A percentile compares a stretch with the other conserved stretches of the same genome.
These are phyloP conservation scores for Ceratina japonica DNA, from an alignment of 1,140 invertebrate genomes.

Conservation along the genomic window DNA sequence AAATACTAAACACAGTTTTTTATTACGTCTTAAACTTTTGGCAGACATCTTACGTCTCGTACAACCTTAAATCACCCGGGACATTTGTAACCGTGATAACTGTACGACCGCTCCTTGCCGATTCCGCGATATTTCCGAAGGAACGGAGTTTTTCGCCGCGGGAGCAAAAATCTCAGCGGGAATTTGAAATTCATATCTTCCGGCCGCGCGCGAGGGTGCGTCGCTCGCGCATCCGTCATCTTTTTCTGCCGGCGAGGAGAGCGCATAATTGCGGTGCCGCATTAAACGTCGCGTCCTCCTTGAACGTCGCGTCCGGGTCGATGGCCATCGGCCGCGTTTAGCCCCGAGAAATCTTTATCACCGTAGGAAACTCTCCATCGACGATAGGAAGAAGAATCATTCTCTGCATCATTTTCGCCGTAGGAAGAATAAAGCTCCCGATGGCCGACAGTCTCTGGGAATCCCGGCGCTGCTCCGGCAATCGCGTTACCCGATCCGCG, in stretches of 20 bases:
- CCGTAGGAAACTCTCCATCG: background rate
- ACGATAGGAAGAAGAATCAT: background rate
- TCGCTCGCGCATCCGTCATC: conserved; percentile 71
- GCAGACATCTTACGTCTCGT: too few relatives aligned
- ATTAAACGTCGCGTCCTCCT: conserved; percentile 43
- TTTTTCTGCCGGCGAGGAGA: conserved; percentile 68
- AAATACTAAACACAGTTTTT: too few relatives aligned
- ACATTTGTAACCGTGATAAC: too few relatives aligned
- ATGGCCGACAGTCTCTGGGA: too few relatives aligned
- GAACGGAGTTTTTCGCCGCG: conserved; percentile 43
- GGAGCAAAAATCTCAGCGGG: conserved; percentile 66
- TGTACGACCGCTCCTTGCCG: too few relatives aligned
- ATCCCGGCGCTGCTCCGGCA: too few relatives aligned
- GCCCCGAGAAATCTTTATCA: conserved; percentile 26
- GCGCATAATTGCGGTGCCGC: conserved; percentile 57
- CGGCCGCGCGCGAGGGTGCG: conserved; percentile 56
- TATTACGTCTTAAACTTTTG: too few relatives aligned
- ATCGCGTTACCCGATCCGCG: too few relatives aligned
- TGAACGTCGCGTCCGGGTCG: conserved; percentile 27
- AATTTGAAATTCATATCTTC: conserved; percentile 79
- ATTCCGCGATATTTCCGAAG: too few relatives aligned
- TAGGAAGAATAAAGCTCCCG: too few relatives aligned
- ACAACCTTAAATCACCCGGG: too few relatives aligned
- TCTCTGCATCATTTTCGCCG: too few relatives aligned
- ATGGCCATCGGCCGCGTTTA: conserved; percentile 10